Percentiles rank a stretch among this genome's conserved stretches.
Evolutionary conservation across 2,797 vertebrate species (phyloP).

Genomic region (Acomys russatus): DNA sequence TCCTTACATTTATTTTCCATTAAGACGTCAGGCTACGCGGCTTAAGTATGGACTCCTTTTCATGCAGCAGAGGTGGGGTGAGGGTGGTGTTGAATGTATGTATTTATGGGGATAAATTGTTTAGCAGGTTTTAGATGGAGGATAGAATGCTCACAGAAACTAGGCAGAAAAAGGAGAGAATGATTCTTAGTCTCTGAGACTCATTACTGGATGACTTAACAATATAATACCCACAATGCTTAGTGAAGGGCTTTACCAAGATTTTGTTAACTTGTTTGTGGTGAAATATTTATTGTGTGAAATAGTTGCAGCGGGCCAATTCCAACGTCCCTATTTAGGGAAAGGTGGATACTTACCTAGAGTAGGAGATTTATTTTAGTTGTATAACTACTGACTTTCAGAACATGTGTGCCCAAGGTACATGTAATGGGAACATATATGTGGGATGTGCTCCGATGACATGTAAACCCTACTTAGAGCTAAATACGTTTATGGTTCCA

Average conservation of each 20-base stretch:
- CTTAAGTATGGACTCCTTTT: constrained; percentile 80
- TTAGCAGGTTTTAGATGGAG: constrained; percentile 64
- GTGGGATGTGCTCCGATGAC: constrained; percentile 59
- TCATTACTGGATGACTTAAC: constrained; percentile 72
- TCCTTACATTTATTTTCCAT: constrained; percentile 65
- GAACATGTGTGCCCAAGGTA: constrained; percentile 39
- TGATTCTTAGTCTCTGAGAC: constrained; percentile 81
- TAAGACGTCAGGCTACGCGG: constrained; percentile 65
- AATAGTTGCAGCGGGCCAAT: constrained; percentile 62
- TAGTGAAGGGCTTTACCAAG: constrained; percentile 82
- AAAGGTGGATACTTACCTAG: constrained; percentile 50
- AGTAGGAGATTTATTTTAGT: constrained; percentile 71
- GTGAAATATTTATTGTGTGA: constrained; percentile 82
- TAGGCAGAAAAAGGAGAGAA: constrained; percentile 66
- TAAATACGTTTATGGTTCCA: constrained; percentile 74
- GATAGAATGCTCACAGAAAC: constrained; percentile 79
- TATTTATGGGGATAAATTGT: constrained; percentile 81
- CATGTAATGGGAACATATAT: background rate
- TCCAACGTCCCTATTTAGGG: constrained; percentile 31
- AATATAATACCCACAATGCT: constrained; percentile 81
- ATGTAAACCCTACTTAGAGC: constrained; percentile 72
- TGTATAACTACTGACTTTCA: constrained; percentile 54
- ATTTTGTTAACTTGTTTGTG: constrained; percentile 82
- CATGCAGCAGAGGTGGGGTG: background rate
- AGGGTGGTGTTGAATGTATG: constrained; percentile 69